Conservation (phyloP, 2,797 vertebrate species). For the Alfaro cultratus region DNA sequence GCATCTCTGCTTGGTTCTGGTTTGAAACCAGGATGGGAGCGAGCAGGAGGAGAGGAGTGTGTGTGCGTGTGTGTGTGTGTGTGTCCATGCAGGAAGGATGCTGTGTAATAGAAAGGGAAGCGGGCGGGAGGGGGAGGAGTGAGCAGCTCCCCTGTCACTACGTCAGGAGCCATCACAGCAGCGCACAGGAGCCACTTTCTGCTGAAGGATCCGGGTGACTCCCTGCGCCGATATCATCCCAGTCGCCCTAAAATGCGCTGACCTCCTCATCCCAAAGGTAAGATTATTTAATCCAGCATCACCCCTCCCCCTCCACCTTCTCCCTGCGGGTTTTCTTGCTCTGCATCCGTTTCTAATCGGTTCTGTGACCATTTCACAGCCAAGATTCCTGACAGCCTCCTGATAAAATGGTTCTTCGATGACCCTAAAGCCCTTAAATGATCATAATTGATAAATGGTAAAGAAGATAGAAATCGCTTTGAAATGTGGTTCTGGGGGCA, state of each 20-base stretch:
- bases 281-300: neutral
- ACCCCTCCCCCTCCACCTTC: too few species aligned
- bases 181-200: slow-evolving; percentile 43
- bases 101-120: slow-evolving; percentile 64
- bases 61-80: too few species aligned
- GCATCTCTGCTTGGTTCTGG: too few species aligned
- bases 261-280: slow-evolving; percentile 47
- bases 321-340: neutral
- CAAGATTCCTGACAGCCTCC: neutral
- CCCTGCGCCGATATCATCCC: slow-evolving; percentile 44
- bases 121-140: slow-evolving; percentile 28
- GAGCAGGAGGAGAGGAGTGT: slow-evolving; percentile 45
- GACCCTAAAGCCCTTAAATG: slow-evolving; percentile 23
- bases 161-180: slow-evolving; percentile 67
- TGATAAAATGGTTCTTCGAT: neutral
- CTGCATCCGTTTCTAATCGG: neutral
- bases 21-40: slow-evolving; percentile 37
- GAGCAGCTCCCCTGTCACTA: slow-evolving; percentile 42
- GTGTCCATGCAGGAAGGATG: slow-evolving; percentile 58
- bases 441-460: too few species aligned
- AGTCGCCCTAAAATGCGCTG: slow-evolving; percentile 31
- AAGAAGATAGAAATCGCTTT: neutral
- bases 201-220: slow-evolving; percentile 56
- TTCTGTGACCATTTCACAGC: neutral
- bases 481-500: neutral